Evolutionary conservation across 2,797 vertebrate species (phyloP).

Genomic region (Lateolabrax maculatus): DNA sequence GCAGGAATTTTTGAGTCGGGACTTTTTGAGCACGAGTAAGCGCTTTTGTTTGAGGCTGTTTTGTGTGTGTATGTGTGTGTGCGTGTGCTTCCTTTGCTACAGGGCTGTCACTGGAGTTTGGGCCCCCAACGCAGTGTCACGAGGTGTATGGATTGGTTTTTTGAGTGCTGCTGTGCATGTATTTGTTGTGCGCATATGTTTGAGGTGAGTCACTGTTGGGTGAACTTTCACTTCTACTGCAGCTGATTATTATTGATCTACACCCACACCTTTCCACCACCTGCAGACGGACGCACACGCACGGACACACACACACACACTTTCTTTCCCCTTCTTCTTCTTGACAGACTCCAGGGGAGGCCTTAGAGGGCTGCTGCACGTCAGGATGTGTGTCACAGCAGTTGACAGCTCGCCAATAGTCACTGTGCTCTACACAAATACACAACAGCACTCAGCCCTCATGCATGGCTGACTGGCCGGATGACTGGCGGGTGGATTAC

Average conservation of each 20-base stretch:
- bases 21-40: conserved; percentile 70
- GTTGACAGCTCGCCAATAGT: conserved; percentile 82
- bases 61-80: conserved; percentile 31
- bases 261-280: conserved; percentile 68
- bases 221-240: conserved; percentile 76
- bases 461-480: conserved; percentile 48
- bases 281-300: conserved; percentile 58
- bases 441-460: conserved; percentile 51
- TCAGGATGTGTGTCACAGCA: conserved; percentile 71
- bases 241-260: conserved; percentile 86
- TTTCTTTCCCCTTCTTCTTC: conserved; percentile 45
- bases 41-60: conserved; percentile 64
- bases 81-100: conserved; percentile 32
- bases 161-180: conserved; percentile 56
- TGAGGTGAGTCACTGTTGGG: conserved; percentile 66
- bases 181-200: conserved; percentile 48
- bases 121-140: conserved; percentile 56
- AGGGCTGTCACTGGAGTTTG: conserved; percentile 41
- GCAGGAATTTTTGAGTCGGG: conserved; percentile 66
- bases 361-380: conserved; percentile 51
- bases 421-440: conserved; percentile 62
- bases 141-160: conserved; percentile 62
- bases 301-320: conserved; percentile 45
- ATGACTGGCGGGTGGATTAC: conserved; percentile 67
- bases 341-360: conserved; percentile 70